Conservation (phyloP, 2,888 invertebrate species). For the Antitype chi region DNA sequence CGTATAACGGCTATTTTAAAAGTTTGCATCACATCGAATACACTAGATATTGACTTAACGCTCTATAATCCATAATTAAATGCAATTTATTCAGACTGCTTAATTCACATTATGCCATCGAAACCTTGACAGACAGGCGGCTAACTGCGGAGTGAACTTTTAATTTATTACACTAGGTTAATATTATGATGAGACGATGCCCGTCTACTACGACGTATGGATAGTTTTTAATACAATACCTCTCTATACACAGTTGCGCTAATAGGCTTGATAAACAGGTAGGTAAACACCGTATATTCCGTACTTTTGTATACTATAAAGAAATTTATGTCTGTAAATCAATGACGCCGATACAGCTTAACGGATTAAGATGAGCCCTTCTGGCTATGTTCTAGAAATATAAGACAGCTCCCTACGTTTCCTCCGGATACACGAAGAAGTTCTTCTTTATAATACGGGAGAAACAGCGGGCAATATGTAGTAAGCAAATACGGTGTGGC, state of each 20-base stretch:
- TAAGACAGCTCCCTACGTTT: too few relatives aligned
- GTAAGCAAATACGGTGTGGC: too few relatives aligned
- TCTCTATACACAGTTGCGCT: neutral
- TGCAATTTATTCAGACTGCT: neutral
- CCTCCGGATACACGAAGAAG: too few relatives aligned
- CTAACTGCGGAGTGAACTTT: neutral
- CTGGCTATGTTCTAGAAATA: too few relatives aligned
- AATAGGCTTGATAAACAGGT: neutral
- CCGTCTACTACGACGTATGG: neutral
- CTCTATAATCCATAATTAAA: neutral
- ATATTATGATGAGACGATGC: constrained; percentile 10
- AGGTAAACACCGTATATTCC: neutral
- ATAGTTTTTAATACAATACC: neutral
- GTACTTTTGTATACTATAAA: neutral
- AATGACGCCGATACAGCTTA: too few relatives aligned
- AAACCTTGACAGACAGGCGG: neutral
- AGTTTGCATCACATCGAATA: neutral
- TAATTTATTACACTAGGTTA: constrained; percentile 21
- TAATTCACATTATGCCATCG: constrained; percentile 2
- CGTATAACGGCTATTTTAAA: too few relatives aligned
- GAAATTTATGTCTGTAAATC: too few relatives aligned
- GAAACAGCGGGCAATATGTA: too few relatives aligned
- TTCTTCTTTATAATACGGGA: too few relatives aligned
- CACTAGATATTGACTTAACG: neutral
- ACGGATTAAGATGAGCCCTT: too few relatives aligned